Evolutionary conservation across 2,113 vertebrate genomes (phyloP), one percentile per base, ranked within the genome.

Genomic region (Hippocampus comes): DNA sequence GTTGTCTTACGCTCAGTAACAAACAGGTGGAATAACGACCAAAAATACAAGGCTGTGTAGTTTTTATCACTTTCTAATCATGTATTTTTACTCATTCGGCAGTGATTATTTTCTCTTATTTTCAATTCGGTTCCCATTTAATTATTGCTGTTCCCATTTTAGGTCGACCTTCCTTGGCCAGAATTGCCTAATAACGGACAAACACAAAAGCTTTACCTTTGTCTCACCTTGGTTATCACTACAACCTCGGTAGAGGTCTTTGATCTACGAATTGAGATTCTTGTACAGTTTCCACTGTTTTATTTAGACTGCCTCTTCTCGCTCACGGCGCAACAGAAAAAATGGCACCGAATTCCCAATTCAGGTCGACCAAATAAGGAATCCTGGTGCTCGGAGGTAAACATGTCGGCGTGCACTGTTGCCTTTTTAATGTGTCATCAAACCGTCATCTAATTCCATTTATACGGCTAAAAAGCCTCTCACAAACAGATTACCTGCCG

Each of bases 401-500:
- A 23, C 53, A 12, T 51, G 48, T 70, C 10, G 49, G 27, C 74
- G 61, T 70, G 59, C 78, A 66, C 27, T 38, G 73, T 82, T 78
- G 85, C 83, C 74, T 78, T 89, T 91, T 89, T 84, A 89, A 89
- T 85, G 81, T 78, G 85, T 88, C 73, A 73, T 86, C 80, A 82
- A 88, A 84, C 86, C 86, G 82, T 79, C 82, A 78, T 65, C 89
- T 92, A 92, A 92, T 92, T 93, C 89, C 87, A 90, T 91, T 93
- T 93, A 85, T 89, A 86, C 79, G 80, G 84, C 89, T 88, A 87
- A 86, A 61, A 90, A 90, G 84, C 84, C 90, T 91, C 86, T 85
- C 89, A 90, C 88, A 90, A 90, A 91, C 88, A 91, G 88, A 87
- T 91, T 92, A 92, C 91, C 89, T 91, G 89, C 91, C 91, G 86